Evolutionary conservation across 2,888 invertebrate genomes (phyloP).

Genomic region (Gnatocerus cornutus): DNA sequence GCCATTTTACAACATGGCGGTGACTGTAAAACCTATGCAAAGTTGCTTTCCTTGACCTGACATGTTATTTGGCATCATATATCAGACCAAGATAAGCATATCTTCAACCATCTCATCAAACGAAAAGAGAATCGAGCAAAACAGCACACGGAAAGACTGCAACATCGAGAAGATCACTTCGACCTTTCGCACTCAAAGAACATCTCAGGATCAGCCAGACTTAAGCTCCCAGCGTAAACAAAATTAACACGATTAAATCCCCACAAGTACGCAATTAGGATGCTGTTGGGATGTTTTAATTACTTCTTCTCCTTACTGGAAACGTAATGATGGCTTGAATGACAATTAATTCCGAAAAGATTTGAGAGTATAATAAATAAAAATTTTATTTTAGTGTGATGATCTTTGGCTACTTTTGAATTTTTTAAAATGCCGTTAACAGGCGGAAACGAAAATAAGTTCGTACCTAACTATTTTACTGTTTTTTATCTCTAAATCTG

Average conservation of each 20-base stretch:
- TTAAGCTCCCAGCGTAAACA: not conserved
- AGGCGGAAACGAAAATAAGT: too few species aligned
- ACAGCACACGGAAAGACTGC: constrained; percentile 5
- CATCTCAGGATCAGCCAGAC: not conserved
- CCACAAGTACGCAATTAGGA: constrained; percentile 13
- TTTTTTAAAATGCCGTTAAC: too few species aligned
- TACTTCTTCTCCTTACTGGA: not conserved
- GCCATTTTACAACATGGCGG: not conserved
- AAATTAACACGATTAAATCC: constrained; percentile 22
- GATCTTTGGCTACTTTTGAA: too few species aligned
- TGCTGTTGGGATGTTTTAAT: constrained; percentile 30
- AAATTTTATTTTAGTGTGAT: too few species aligned
- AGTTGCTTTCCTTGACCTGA: constrained; percentile 1
- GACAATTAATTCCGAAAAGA: constrained; percentile 6
- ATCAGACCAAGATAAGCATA: constrained; percentile 10
- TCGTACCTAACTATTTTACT: too few species aligned
- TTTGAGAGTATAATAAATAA: too few species aligned
- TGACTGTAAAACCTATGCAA: not conserved
- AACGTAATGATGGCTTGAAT: constrained; percentile 5
- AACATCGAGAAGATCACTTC: not conserved
- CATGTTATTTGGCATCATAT: not conserved
- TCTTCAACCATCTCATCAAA: constrained; percentile 11
- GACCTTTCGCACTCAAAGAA: constrained; percentile 2
- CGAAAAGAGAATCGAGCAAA: constrained; percentile 7
- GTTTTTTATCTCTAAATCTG: too few species aligned